phyloP scores from a whole-genome alignment of 1,140 invertebrate genomes.

The Lineus longissimus region DNA sequence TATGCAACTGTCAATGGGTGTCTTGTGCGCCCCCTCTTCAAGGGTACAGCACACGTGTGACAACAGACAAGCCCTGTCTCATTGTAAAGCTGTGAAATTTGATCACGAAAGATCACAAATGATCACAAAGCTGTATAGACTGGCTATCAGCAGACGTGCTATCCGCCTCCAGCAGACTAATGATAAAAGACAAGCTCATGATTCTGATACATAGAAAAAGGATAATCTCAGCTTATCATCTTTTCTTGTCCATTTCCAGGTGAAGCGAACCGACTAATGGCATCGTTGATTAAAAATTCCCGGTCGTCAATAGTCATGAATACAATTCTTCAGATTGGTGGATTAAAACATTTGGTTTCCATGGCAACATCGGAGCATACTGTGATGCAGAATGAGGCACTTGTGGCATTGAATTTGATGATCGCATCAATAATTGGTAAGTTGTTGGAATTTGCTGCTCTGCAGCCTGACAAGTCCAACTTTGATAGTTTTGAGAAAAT shows the following conservation, averaged over 20 bases:
- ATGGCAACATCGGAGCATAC: slow-evolving; percentile 77
- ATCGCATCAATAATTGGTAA: slow-evolving; percentile 39
- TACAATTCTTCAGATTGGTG: slow-evolving; percentile 65
- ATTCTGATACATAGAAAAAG: no score
- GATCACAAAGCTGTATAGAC: no score
- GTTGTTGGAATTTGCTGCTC: background rate
- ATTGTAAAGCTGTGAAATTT: no score
- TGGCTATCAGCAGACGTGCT: no score
- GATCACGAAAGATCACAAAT: background rate
- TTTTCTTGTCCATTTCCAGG: slow-evolving; percentile 50
- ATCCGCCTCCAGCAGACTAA: no score
- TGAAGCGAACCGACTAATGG: slow-evolving; percentile 76
- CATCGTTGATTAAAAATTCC: slow-evolving; percentile 76
- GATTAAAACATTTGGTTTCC: slow-evolving; percentile 68
- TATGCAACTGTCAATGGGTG: background rate
- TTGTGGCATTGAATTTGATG: slow-evolving; percentile 51
- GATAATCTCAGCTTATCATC: no score
- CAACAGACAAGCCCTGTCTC: no score
- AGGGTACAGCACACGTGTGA: no score
- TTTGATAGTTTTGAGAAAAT: no score
- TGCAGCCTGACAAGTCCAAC: no score
- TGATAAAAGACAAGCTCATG: no score
- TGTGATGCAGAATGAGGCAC: slow-evolving; percentile 85
- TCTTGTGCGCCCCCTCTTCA: background rate
- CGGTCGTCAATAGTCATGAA: slow-evolving; percentile 61